Base-by-base conservation (phyloP, 2,888 invertebrate genomes). In the Chloroclystis v-ata region DNA sequence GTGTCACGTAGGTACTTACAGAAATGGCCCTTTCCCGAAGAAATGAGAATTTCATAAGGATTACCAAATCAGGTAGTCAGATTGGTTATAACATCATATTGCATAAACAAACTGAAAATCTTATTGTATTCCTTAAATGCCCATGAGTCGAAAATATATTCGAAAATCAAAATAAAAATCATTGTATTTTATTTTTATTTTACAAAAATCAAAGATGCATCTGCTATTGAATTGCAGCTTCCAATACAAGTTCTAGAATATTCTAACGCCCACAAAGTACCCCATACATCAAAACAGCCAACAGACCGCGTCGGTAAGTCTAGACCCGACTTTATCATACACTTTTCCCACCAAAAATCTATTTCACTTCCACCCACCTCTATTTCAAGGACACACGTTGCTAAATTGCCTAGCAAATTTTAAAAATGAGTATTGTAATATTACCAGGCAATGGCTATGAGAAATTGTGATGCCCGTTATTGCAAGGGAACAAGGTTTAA, bases 291-390 rank as follows among this genome's bases (percentile, higher is more conserved):
- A 59, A 48, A 51, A 52, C 56, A 53, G 30, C 47, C 53, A 55
- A 52, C 54, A 56, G 56, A 59, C 54, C 59, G 53, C 51, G 59
- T 45, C 58, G 40, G 53, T 52, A 43, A 56, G 56, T 59, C 56
- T 59, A 56, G 58, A 56, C 54, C 38, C 44, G 47, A 56, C 40
- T 58, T 58, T 58, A 58, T 56, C 56, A 54, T 56, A 54, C 28
- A 51, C 47, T 48, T 45, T 43, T 42, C 37, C 30, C 8, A 26
- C 40, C 37, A 47, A 46, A 47, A 37, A 28, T 16, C 5, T 20
- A 30, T 7, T 37, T 29, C 43, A 40, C 24, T 9, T 2, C 25
- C 14, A 30, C 10, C 29, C 1, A 39, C 33, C 43, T 29, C 6
- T 49, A 44, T 32, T n/a, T 1, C 35, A 29, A 43, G 6, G 16